These are phyloP conservation scores for Lethocerus indicus DNA, from an alignment of 1,140 invertebrate genomes.

Conservation along the genomic window DNA sequence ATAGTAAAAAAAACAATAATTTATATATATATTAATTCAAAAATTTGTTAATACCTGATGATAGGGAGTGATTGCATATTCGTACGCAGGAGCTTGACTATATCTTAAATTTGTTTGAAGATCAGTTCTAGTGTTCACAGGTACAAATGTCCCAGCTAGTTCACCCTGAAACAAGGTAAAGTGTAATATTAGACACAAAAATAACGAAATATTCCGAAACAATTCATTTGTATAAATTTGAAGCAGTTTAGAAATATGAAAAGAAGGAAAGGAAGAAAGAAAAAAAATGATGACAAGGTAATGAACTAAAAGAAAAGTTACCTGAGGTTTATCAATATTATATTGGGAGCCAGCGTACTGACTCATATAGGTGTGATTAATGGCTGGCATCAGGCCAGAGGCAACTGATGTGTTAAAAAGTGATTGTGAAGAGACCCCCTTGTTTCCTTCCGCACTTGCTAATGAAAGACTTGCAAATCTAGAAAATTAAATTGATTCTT, in stretches of 20 bases:
- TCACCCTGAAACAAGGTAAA: neutral
- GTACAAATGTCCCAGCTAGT: neutral
- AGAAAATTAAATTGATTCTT: no score
- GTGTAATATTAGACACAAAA: neutral
- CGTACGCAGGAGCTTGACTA: conserved; percentile 5
- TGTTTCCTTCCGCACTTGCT: conserved; percentile 24
- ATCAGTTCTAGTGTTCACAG: neutral
- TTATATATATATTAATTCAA: neutral
- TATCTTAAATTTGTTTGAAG: neutral
- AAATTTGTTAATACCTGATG: conserved; percentile 1
- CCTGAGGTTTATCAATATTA: conserved; percentile 29
- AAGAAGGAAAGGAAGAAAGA: no score
- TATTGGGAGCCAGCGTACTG: conserved; percentile 36
- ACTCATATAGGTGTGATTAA: conserved; percentile 39
- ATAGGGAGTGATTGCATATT: conserved; percentile 3
- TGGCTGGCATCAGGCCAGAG: conserved; percentile 25
- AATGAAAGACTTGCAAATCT: conserved; percentile 54
- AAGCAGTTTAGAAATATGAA: no score
- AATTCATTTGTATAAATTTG: no score
- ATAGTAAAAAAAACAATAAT: neutral
- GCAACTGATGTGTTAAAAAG: conserved; percentile 7
- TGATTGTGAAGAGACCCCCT: neutral
- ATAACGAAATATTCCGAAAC: no score
- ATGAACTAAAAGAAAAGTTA: neutral
- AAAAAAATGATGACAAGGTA: no score